A percentile compares a stretch with the other conserved stretches of the same genome.
Evolutionary conservation across 2,888 invertebrate species (phyloP).

Genomic region (Drosophila falleni): DNA sequence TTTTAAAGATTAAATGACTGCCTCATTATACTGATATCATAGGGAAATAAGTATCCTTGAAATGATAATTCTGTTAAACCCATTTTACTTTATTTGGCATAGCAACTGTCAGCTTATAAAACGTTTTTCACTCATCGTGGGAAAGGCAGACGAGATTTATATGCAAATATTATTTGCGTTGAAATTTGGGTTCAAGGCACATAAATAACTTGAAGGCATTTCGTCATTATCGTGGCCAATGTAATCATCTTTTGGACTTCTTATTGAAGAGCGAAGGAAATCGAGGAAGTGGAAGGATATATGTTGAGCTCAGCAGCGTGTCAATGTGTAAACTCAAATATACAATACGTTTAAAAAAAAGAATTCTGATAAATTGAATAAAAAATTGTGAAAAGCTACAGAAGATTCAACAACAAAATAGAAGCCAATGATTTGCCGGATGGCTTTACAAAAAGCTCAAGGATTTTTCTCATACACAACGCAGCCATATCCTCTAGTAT

Average conservation of each 20-base stretch:
- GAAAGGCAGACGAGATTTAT: background rate
- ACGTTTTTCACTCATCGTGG: slow-evolving; percentile 2
- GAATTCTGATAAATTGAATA: slow-evolving; percentile 6
- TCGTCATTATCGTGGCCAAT: slow-evolving; percentile 1
- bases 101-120: slow-evolving; percentile 7
- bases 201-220: slow-evolving; percentile 13
- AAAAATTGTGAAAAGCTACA: background rate
- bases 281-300: background rate
- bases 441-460: slow-evolving; percentile 16
- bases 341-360: slow-evolving; percentile 10
- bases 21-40: background rate
- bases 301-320: slow-evolving; percentile 1
- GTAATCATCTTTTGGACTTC: slow-evolving; percentile 7
- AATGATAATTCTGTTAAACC: background rate
- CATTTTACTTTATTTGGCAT: background rate
- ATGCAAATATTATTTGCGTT: slow-evolving; percentile 3
- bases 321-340: slow-evolving; percentile 2
- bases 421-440: slow-evolving; percentile 12
- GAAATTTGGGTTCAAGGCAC: background rate
- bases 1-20: background rate
- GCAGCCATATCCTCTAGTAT: background rate
- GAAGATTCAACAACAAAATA: slow-evolving; percentile 6
- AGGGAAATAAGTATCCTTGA: background rate
- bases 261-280: background rate
- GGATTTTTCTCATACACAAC: slow-evolving; percentile 4